These are phyloP conservation scores for Exocentrus adspersus DNA, from an alignment of 2,888 invertebrate genomes.

Conservation along the genomic window DNA sequence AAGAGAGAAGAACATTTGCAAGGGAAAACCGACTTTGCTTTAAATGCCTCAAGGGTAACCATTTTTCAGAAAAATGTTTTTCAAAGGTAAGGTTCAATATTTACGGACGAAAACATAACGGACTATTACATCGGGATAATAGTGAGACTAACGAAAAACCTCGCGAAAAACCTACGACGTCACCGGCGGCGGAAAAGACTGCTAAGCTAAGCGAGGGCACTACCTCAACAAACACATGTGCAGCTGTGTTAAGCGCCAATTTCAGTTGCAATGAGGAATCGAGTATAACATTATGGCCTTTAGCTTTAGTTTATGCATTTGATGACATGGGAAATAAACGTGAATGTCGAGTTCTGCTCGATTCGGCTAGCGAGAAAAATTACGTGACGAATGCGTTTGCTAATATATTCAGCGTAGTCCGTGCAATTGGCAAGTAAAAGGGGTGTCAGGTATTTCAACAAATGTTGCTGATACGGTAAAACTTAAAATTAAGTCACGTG, in stretches of 20 bases:
- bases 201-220: not conserved
- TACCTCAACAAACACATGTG: not conserved
- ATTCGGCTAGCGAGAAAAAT: conserved; percentile 7
- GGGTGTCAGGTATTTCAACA: conserved; percentile 2
- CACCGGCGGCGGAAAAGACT: not conserved
- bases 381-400: not conserved
- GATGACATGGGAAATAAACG: not conserved
- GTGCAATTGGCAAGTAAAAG: conserved; percentile 7
- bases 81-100: not conserved
- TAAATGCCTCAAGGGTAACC: not conserved
- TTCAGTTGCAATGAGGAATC: not conserved
- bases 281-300: not conserved
- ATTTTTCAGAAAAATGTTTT: not conserved
- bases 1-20: not conserved
- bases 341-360: not conserved
- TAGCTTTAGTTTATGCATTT: not conserved
- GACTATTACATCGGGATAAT: not conserved
- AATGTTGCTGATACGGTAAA: not conserved
- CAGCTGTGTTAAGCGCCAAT: not conserved
- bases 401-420: not conserved
- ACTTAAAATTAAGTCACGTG: not conserved
- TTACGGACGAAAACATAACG: not conserved
- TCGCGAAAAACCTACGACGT: not conserved
- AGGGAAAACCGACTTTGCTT: not conserved
- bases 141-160: too few species aligned